phyloP scores from a whole-genome alignment of 2,113 vertebrate genomes.

The Forbesichthys papilliferus region DNA sequence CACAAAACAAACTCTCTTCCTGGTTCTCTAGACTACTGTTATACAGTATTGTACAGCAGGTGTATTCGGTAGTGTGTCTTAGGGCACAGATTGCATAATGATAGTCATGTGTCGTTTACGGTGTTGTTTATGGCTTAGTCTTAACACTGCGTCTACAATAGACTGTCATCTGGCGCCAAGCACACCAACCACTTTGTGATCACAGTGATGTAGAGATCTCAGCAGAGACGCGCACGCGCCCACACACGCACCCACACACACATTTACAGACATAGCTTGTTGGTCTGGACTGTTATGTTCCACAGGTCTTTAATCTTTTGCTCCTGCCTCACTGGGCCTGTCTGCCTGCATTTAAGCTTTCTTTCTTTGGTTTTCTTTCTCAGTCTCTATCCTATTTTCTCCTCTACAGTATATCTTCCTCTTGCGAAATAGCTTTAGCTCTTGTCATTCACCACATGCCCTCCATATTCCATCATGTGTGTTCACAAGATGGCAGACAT shows the following conservation, averaged over 20 bases:
- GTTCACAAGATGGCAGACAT: conserved; percentile 30
- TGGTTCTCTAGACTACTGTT: neutral
- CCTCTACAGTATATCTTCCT: no score
- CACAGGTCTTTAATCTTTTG: conserved; percentile 16
- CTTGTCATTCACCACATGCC: neutral
- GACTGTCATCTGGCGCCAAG: neutral
- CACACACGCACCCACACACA: conserved; percentile 9
- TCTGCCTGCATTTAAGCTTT: conserved; percentile 6
- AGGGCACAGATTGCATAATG: neutral
- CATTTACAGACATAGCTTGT: conserved; percentile 21
- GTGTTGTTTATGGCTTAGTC: neutral
- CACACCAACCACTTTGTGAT: neutral
- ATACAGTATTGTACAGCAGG: no score
- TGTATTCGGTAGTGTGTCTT: no score
- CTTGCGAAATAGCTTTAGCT: no score
- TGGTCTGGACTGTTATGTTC: conserved; percentile 9
- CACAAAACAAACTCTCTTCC: neutral
- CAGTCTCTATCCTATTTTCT: neutral
- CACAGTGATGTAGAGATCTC: conserved; percentile 25
- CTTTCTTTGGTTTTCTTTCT: neutral
- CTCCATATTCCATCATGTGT: neutral
- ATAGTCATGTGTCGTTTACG: neutral
- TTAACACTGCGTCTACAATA: conserved; percentile 8
- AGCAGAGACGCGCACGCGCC: neutral
- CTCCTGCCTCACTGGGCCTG: conserved; percentile 32